Base-by-base conservation (phyloP, 30 jellyfish, hydroid and myxozoan species). In the Clytia hemisphaerica region DNA sequence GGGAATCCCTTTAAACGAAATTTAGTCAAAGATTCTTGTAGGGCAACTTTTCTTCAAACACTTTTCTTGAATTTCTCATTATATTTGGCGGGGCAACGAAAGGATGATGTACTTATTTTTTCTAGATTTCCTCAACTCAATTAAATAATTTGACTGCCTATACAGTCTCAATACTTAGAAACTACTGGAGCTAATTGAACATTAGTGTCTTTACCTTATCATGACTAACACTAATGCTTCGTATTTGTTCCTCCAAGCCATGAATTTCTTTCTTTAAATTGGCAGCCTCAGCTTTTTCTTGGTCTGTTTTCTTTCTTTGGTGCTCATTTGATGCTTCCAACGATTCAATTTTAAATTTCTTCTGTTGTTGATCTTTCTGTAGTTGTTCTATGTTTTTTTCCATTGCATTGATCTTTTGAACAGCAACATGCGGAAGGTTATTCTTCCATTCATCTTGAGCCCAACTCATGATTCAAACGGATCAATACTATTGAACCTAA, bases 401-500 rank as follows among this genome's bases (percentile, higher is more conserved):
- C 36, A 86, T 67, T 63, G 72, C 71, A 22, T 78, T 85, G 51
- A 86, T 55, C 49, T 86, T 78, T 46, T 72, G 86, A 2, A 79
- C 45, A 9, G 96, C 96, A 54, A 54, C 59, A 32, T 82, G 33
- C 15, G 94, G 76, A 29, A 86, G 72, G 57, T 67, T 83, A 50
- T 79, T 77, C 51, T 86, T 86, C 96, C 96, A 86, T 54, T 86
- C 96, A 57, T 86, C 96, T 53, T 62, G 81, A 19, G 96, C 96
- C 96, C 96, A 86, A 68, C 87, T 78, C 96, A 86, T 86, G 36
- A 65, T 78, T 9, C 61, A 19, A 48, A 48, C 21, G 26, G 12
- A 42, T 42, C 53, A 42, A 42, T n/a, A 42, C n/a, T n/a, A n/a
- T n/a, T n/a, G n/a, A n/a, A n/a, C n/a, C n/a, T n/a, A n/a, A n/a